Evolutionary conservation across 2,888 invertebrate genomes (phyloP).

Genomic region (Hirtodrosophila histrioides): DNA sequence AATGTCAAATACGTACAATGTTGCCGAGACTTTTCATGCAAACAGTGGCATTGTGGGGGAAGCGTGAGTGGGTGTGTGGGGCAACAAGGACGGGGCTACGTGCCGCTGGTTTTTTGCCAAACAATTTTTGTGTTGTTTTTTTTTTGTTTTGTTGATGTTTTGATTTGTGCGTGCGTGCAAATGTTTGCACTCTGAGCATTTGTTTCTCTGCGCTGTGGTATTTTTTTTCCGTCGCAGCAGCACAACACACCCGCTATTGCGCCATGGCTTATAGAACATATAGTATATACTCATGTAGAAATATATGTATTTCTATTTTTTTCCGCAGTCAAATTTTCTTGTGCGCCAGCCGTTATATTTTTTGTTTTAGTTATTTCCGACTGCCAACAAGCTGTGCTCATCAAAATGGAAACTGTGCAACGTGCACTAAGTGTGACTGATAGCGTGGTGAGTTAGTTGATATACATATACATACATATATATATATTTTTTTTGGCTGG

Average conservation of each 20-base stretch:
- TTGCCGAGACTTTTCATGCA: constrained; percentile 71
- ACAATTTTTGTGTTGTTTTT: constrained; percentile 27
- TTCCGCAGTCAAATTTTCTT: constrained; percentile 43
- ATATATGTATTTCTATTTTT: constrained; percentile 28
- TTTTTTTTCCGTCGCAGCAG: constrained; percentile 19
- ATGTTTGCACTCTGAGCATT: constrained; percentile 72
- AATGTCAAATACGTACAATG: constrained; percentile 78
- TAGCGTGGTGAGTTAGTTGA: constrained; percentile 77
- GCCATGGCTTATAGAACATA: constrained; percentile 3
- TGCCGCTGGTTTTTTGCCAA: constrained; percentile 59
- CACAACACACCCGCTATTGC: neutral
- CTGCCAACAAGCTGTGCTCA: constrained; percentile 65
- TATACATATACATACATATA: too few relatives aligned
- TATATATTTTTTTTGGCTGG: constrained; percentile 1
- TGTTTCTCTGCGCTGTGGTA: constrained; percentile 49
- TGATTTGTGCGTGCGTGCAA: constrained; percentile 78
- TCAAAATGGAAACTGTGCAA: constrained; percentile 77
- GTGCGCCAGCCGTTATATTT: constrained; percentile 15
- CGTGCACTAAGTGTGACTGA: constrained; percentile 77
- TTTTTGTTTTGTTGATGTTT: constrained; percentile 73
- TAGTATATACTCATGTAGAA: constrained; percentile 3
- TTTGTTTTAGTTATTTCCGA: constrained; percentile 34
- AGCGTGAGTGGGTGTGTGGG: neutral
- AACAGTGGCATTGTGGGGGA: constrained; percentile 24
- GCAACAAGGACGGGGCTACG: constrained; percentile 33